Conservation (phyloP, 2,797 vertebrate genomes). For the Neomorphus geoffroyi region DNA sequence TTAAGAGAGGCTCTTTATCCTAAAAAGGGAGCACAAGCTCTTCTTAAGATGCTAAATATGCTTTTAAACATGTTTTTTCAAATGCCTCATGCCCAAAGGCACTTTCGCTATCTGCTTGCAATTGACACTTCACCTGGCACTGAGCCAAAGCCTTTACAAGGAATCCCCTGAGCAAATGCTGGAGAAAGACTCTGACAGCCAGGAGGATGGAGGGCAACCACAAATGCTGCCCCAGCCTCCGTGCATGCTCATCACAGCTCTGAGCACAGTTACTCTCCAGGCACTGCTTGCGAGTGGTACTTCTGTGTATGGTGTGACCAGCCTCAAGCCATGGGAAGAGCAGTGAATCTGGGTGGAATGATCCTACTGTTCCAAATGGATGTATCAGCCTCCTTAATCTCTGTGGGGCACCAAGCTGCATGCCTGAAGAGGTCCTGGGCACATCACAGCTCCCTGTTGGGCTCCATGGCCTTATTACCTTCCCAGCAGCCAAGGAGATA, state of each 20-base stretch:
- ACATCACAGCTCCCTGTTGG: neutral
- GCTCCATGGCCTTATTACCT: neutral
- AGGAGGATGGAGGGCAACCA: neutral
- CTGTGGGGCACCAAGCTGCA: fast-evolving
- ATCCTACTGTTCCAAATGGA: neutral
- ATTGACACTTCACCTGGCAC: neutral
- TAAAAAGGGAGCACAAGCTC: neutral
- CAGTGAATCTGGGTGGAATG: neutral
- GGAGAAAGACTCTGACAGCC: neutral
- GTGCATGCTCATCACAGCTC: neutral
- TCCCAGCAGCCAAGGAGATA: neutral
- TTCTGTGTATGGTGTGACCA: neutral
- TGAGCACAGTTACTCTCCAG: neutral
- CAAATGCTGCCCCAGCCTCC: neutral
- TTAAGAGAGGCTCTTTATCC: neutral
- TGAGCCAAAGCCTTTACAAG: neutral
- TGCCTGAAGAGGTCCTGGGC: fast-evolving
- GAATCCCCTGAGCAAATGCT: neutral
- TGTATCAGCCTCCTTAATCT: neutral
- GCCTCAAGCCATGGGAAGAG: neutral
- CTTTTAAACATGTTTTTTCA: neutral
- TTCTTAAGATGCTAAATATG: neutral
- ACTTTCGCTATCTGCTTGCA: neutral
- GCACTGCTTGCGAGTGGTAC: neutral
- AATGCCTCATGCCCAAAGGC: neutral